Percentiles rank a stretch among this genome's conserved stretches.
phyloP scores from a whole-genome alignment of 2,797 vertebrate species.

The Poecilia wingei region DNA sequence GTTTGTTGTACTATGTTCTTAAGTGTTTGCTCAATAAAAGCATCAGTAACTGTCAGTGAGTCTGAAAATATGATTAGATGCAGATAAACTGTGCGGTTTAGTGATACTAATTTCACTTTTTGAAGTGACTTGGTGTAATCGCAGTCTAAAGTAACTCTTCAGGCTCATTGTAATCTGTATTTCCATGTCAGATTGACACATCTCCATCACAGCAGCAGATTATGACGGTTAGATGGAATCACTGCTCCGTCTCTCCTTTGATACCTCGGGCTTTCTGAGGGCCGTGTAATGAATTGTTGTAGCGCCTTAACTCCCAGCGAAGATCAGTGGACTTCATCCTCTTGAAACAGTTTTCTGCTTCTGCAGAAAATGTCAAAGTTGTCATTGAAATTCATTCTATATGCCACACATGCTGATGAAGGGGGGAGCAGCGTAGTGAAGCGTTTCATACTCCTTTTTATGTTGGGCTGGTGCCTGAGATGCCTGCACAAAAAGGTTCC shows the following conservation, averaged over 20 bases:
- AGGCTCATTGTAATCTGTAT: not conserved
- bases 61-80: too few species aligned
- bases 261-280: constrained; percentile 43
- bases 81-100: too few species aligned
- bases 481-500: constrained; percentile 56
- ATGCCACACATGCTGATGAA: constrained; percentile 73
- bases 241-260: constrained; percentile 11
- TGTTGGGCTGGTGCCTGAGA: constrained; percentile 54
- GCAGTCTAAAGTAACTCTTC: too few species aligned
- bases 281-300: constrained; percentile 49
- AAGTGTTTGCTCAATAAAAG: too few species aligned
- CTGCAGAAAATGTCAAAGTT: constrained; percentile 70
- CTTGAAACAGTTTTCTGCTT: constrained; percentile 52
- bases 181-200: not conserved
- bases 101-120: too few species aligned
- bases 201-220: constrained; percentile 5
- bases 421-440: constrained; percentile 46
- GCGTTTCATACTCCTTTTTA: constrained; percentile 66
- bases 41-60: too few species aligned
- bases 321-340: constrained; percentile 58
- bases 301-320: constrained; percentile 40
- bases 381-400: constrained; percentile 69
- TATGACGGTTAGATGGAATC: not conserved
- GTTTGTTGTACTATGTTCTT: too few species aligned
- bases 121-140: too few species aligned